Conservation (phyloP, 2,113 vertebrate species). For the Oncorhynchus nerka region DNA sequence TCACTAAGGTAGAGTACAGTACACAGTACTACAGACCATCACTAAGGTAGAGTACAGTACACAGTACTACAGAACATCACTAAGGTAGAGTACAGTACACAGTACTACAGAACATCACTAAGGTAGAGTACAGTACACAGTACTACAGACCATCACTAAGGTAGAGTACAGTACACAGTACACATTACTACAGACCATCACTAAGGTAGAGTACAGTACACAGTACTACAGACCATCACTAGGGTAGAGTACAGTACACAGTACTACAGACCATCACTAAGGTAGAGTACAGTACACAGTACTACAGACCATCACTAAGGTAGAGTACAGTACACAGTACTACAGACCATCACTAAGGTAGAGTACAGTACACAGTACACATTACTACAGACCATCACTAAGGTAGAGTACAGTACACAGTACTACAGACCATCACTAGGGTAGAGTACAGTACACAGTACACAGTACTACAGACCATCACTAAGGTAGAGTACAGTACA, state of each 20-base stretch:
- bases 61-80: conserved; percentile 64
- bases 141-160: neutral
- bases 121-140: neutral
- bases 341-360: neutral
- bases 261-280: conserved; percentile 67
- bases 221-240: conserved; percentile 5
- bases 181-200: neutral
- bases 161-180: too few relatives aligned
- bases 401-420: conserved; percentile 64
- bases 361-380: too few relatives aligned
- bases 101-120: neutral
- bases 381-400: conserved; percentile 27
- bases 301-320: too few relatives aligned
- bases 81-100: conserved; percentile 71
- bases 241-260: conserved; percentile 72
- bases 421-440: conserved; percentile 47
- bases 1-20: conserved; percentile 69
- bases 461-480: conserved; percentile 68
- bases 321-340: neutral
- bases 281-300: conserved; percentile 70
- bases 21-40: too few relatives aligned
- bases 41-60: too few relatives aligned
- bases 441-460: conserved; percentile 65
- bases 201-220: conserved; percentile 69
- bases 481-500: conserved; percentile 72